A percentile compares a stretch with the other conserved stretches of the same genome.
These are phyloP conservation scores for Mayetiola destructor DNA, from an alignment of 2,888 invertebrate species.

Conservation along the genomic window DNA sequence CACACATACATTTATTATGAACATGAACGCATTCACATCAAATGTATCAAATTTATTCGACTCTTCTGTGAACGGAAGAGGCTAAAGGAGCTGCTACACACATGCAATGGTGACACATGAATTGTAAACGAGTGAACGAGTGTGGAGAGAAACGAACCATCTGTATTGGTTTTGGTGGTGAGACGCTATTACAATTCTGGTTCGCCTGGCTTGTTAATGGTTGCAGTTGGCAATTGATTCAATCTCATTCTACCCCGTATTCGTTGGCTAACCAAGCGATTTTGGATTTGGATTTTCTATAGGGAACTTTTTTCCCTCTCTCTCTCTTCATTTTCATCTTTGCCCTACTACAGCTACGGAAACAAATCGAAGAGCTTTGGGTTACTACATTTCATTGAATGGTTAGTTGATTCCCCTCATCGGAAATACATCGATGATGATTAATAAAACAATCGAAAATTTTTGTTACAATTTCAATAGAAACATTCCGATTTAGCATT, in stretches of 20 bases:
- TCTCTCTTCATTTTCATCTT: no score
- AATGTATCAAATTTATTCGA: slow-evolving; percentile 1
- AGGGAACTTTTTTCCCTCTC: background rate
- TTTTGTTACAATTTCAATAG: no score
- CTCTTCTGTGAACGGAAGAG: no score
- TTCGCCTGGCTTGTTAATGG: slow-evolving; percentile 11
- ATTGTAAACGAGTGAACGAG: background rate
- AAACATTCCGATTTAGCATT: no score
- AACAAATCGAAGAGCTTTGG: no score
- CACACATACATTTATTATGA: no score
- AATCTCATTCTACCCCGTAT: background rate
- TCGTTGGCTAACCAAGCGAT: slow-evolving; percentile 1
- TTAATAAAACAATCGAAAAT: no score
- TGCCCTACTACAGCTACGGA: no score
- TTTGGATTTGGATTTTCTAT: background rate
- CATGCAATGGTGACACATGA: background rate
- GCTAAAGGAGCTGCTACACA: background rate
- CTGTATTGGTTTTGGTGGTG: slow-evolving; percentile 12
- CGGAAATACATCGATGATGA: no score
- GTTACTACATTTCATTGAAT: no score
- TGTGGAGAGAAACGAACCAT: background rate
- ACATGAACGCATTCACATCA: background rate
- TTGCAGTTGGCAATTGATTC: slow-evolving; percentile 9
- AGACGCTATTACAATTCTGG: slow-evolving; percentile 7
- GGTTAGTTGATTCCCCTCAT: no score